Percentiles rank a stretch among this genome's conserved stretches.
phyloP scores from a whole-genome alignment of 64 coral and sea anemone species.

The Montipora cactus region DNA sequence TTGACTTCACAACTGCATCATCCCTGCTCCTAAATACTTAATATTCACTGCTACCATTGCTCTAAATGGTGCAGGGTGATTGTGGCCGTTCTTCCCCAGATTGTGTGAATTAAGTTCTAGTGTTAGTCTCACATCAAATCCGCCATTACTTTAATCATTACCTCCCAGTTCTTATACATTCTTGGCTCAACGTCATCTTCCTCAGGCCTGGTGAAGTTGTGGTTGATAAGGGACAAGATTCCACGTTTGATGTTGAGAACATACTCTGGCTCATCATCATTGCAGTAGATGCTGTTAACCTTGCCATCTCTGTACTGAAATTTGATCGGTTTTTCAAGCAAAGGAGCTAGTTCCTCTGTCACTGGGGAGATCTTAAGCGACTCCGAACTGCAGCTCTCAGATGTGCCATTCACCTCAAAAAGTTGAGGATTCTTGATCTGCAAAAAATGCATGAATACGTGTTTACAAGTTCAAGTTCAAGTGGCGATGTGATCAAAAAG shows the following conservation, averaged over 20 bases:
- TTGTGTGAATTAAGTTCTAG: too few species aligned
- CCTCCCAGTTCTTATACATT: conserved; percentile 45
- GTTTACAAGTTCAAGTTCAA: too few species aligned
- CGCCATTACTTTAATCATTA: not conserved
- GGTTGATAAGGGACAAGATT: conserved; percentile 3
- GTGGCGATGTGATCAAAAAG: too few species aligned
- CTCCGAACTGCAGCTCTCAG: not conserved
- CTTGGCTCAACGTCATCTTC: not conserved
- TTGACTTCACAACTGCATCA: too few species aligned
- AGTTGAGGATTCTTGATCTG: conserved; percentile 25
- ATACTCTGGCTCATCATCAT: conserved; percentile 7
- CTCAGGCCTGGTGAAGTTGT: conserved; percentile 28
- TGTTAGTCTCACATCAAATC: too few species aligned
- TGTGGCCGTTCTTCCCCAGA: too few species aligned
- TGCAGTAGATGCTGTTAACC: not conserved
- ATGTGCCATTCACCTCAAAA: conserved; percentile 30
- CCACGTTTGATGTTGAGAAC: conserved; percentile 40
- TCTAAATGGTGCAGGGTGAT: too few species aligned
- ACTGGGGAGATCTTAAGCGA: conserved; percentile 25
- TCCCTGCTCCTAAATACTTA: too few species aligned
- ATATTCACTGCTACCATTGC: too few species aligned
- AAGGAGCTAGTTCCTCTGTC: not conserved
- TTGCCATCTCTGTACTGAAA: conserved; percentile 31
- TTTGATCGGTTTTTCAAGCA: conserved; percentile 11
- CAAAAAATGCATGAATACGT: not conserved